Evolutionary conservation across 2,888 invertebrate species (phyloP).

Genomic region (Calliphora vomitoria): DNA sequence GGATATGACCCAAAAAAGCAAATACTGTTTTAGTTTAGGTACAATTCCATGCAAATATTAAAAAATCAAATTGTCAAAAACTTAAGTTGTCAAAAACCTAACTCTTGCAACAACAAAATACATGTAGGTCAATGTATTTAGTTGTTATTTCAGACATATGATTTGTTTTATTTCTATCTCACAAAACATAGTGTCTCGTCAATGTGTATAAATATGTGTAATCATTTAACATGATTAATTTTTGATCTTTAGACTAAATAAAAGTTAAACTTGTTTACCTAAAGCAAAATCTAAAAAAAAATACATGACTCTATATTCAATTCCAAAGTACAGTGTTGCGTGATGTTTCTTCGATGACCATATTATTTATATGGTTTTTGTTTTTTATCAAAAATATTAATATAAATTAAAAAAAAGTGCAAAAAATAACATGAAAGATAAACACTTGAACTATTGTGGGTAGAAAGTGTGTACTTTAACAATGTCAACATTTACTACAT

Average conservation of each 20-base stretch:
- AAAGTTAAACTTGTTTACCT: not conserved
- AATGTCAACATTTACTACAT: constrained; percentile 2
- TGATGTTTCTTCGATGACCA: not conserved
- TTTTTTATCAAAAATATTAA: not conserved
- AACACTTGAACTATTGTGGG: not conserved
- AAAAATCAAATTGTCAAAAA: too few species aligned
- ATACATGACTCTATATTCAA: not conserved
- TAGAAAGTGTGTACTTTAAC: constrained; percentile 25
- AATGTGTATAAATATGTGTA: too few species aligned
- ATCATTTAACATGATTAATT: not conserved
- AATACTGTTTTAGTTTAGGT: too few species aligned
- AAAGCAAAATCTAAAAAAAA: not conserved
- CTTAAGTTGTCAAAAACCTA: too few species aligned
- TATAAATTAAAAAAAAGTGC: constrained; percentile 15
- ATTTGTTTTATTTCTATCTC: too few species aligned
- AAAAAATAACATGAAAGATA: constrained; percentile 19
- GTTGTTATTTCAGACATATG: too few species aligned
- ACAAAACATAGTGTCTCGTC: too few species aligned
- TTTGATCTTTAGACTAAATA: not conserved
- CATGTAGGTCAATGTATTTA: too few species aligned
- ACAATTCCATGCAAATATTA: too few species aligned
- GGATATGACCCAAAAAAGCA: too few species aligned
- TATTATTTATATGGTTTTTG: not conserved
- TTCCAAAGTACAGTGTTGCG: not conserved
- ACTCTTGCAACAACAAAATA: too few species aligned